These are phyloP conservation scores for Scophthalmus maximus DNA, from an alignment of 2,113 vertebrate species.

Conservation along the genomic window DNA sequence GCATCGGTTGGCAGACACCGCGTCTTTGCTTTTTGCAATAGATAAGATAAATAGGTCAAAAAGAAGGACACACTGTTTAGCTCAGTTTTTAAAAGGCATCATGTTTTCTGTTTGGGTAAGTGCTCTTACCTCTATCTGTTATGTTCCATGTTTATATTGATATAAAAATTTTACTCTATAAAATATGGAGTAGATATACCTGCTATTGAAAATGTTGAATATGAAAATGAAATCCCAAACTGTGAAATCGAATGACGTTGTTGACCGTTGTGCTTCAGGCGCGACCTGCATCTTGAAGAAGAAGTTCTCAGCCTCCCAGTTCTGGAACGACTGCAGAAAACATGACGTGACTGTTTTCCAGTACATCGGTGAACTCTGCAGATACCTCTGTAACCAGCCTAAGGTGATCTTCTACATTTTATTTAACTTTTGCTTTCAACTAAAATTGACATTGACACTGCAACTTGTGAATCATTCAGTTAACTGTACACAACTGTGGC, in stretches of 20 bases:
- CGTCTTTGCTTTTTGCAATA: no score
- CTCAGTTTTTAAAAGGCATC: no score
- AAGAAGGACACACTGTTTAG: no score
- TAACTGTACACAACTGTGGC: slow-evolving; percentile 31
- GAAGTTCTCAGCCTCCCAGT: slow-evolving; percentile 95
- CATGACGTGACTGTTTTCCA: slow-evolving; percentile 92
- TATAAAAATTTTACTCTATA: no score
- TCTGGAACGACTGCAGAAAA: slow-evolving; percentile 92
- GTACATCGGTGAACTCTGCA: slow-evolving; percentile 95
- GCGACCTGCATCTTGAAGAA: slow-evolving; percentile 94
- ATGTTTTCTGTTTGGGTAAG: no score
- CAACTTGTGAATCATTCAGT: slow-evolving; percentile 20
- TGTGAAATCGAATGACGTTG: no score
- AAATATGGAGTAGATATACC: neutral
- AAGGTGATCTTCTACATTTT: slow-evolving; percentile 85
- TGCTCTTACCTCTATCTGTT: no score
- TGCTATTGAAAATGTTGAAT: neutral
- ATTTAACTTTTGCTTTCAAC: no score
- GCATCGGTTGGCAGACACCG: no score
- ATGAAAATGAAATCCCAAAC: no score
- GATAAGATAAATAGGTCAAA: no score
- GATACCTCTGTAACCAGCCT: slow-evolving; percentile 93
- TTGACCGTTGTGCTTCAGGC: slow-evolving; percentile 75
- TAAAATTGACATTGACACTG: neutral
- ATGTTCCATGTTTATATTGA: neutral